phyloP scores from a whole-genome alignment of 2,797 vertebrate species.

The Pangasius krempfi region DNA sequence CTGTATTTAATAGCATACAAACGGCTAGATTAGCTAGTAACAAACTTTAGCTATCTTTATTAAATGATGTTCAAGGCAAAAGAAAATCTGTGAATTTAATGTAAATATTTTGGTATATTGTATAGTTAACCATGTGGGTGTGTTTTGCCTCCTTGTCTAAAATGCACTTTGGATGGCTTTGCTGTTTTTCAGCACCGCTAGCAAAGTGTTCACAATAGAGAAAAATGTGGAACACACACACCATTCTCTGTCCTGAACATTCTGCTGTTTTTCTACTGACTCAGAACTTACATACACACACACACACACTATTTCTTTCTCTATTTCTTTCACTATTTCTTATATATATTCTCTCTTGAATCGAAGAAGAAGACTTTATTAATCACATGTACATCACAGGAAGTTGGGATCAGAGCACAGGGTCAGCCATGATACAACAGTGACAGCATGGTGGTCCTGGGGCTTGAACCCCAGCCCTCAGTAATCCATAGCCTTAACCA shows the following conservation, averaged over 20 bases:
- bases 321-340: no score
- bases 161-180: constrained; percentile 46
- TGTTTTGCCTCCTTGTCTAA: constrained; percentile 41
- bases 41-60: neutral
- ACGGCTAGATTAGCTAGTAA: neutral
- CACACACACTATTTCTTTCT: neutral
- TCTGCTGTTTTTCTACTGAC: constrained; percentile 60
- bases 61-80: neutral
- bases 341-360: no score
- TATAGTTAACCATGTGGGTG: neutral
- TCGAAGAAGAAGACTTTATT: neutral
- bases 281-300: constrained; percentile 53
- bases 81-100: constrained; percentile 11
- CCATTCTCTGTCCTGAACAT: constrained; percentile 62
- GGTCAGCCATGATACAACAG: neutral
- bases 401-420: neutral
- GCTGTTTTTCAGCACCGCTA: constrained; percentile 44
- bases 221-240: constrained; percentile 38
- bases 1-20: neutral
- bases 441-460: neutral
- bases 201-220: constrained; percentile 52
- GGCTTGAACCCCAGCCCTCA: neutral
- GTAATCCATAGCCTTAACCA: neutral
- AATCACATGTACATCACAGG: neutral
- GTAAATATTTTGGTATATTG: neutral